Evolutionary conservation across 2,888 invertebrate species (phyloP).

Genomic region (Stegana nigrithorax): DNA sequence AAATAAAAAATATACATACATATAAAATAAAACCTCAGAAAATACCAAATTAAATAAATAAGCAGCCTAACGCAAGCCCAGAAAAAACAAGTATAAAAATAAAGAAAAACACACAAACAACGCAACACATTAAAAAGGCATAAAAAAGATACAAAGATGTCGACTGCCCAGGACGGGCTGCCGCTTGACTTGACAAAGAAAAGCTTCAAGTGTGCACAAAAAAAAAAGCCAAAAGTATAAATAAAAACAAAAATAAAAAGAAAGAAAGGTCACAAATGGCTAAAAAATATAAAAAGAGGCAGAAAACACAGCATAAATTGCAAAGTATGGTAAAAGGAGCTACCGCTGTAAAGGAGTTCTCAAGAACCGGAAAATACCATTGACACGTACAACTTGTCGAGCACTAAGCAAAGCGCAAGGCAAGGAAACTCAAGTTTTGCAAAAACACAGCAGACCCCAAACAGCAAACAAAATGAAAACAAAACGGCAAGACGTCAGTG

Average conservation of each 20-base stretch:
- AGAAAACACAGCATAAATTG: too few species aligned
- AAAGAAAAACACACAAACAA: not conserved
- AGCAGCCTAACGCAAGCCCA: too few species aligned
- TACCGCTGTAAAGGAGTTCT: too few species aligned
- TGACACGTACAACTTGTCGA: too few species aligned
- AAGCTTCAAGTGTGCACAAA: not conserved
- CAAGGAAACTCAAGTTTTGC: not conserved
- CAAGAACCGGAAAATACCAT: too few species aligned
- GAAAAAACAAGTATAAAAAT: not conserved
- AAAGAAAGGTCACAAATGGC: too few species aligned
- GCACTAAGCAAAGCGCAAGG: too few species aligned
- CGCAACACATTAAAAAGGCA: not conserved
- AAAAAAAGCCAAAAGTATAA: not conserved
- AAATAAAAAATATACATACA: not conserved
- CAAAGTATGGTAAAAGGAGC: too few species aligned
- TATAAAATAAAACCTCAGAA: not conserved
- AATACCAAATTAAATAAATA: not conserved
- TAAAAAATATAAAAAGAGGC: too few species aligned
- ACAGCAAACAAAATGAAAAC: not conserved
- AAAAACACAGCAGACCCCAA: not conserved
- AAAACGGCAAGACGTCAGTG: not conserved
- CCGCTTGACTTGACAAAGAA: too few species aligned
- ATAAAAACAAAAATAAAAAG: not conserved
- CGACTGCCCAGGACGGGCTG: not conserved
- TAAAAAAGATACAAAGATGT: not conserved